Evolutionary conservation across 2,113 vertebrate genomes (phyloP).

Genomic region (Epinephelus cyanopodus): DNA sequence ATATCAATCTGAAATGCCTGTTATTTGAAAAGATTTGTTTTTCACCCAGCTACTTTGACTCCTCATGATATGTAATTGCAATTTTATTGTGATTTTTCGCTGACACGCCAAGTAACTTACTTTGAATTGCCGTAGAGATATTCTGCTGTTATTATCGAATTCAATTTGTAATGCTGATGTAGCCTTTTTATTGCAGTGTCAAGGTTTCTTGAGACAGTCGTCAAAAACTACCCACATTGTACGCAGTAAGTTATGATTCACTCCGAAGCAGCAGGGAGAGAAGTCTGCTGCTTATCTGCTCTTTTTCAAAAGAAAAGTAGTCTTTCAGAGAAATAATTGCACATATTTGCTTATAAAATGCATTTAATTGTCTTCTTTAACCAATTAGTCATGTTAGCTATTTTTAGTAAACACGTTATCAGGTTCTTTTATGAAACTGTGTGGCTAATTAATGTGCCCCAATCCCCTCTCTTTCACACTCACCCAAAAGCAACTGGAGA

Average conservation of each 20-base stretch:
- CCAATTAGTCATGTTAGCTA: neutral
- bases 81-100: conserved; percentile 8
- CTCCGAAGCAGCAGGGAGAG: neutral
- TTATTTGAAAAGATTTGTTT: conserved; percentile 22
- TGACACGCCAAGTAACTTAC: conserved; percentile 40
- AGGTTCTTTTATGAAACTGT: too few relatives aligned
- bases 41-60: neutral
- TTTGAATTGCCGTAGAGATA: conserved; percentile 24
- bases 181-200: neutral
- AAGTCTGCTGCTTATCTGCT: neutral
- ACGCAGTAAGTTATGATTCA: neutral
- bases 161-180: neutral
- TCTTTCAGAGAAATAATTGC: neutral
- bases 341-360: neutral
- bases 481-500: neutral
- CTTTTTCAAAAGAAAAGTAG: conserved; percentile 1
- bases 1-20: neutral
- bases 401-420: neutral
- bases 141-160: neutral
- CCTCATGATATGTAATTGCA: neutral
- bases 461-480: neutral
- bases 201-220: conserved; percentile 8
- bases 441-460: neutral
- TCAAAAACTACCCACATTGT: neutral
- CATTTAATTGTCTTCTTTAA: neutral